Evolutionary conservation across 1,140 invertebrate species (phyloP).

Genomic region (Pseudomyrmex concolor): DNA sequence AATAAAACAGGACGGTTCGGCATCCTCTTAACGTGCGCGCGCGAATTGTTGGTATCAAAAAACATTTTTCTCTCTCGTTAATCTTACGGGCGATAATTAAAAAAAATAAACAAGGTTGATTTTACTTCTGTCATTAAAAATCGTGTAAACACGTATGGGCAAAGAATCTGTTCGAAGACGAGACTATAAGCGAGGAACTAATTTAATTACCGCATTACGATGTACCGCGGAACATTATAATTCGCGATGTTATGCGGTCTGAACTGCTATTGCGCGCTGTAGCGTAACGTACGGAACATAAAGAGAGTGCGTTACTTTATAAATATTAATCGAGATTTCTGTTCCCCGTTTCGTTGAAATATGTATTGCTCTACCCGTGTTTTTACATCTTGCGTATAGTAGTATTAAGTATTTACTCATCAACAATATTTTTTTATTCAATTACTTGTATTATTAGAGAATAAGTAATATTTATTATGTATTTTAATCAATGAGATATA

Average conservation of each 20-base stretch:
- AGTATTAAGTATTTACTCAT: conserved; percentile 42
- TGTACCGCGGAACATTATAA: conserved; percentile 31
- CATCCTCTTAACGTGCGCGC: too few relatives aligned
- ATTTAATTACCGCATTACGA: conserved; percentile 60
- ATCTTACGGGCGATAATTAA: too few relatives aligned
- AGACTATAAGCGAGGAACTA: neutral
- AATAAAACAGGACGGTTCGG: too few relatives aligned
- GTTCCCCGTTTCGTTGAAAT: conserved; percentile 51
- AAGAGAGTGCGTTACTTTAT: conserved; percentile 68
- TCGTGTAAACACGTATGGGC: too few relatives aligned
- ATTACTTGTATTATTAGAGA: neutral
- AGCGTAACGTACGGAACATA: conserved; percentile 61
- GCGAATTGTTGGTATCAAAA: too few relatives aligned
- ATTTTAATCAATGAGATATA: too few relatives aligned
- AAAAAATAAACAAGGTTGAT: too few relatives aligned
- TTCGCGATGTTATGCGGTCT: conserved; percentile 40
- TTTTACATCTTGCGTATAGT: conserved; percentile 24
- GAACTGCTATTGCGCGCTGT: conserved; percentile 45
- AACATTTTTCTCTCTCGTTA: too few relatives aligned
- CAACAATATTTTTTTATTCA: conserved; percentile 5
- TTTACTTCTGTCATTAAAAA: neutral
- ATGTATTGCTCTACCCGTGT: neutral
- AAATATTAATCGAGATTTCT: conserved; percentile 77
- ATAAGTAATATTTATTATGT: too few relatives aligned
- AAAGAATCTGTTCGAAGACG: neutral